Conservation (phyloP, 2,797 vertebrate genomes). For the Cyclura pinguis region DNA sequence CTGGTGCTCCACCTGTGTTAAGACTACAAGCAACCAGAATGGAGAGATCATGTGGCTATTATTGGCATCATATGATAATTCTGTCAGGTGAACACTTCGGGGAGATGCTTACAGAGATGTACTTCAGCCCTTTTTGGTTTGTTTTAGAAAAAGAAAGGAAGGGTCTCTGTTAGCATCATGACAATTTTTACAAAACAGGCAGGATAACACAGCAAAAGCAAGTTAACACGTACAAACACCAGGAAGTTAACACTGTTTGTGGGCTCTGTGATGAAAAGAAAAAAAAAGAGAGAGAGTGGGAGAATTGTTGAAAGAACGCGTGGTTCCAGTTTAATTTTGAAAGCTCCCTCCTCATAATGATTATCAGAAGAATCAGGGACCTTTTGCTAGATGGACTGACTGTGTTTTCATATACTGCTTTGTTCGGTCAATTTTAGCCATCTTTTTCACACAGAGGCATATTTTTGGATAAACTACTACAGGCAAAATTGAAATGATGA, state of each 20-base stretch:
- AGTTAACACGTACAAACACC: slow-evolving; percentile 78
- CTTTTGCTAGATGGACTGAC: slow-evolving; percentile 65
- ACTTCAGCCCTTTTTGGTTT: slow-evolving; percentile 81
- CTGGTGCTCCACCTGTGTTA: slow-evolving; percentile 54
- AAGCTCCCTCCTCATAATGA: slow-evolving; percentile 40
- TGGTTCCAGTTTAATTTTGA: slow-evolving; percentile 78
- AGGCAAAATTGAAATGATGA: slow-evolving; percentile 94
- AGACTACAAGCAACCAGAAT: slow-evolving; percentile 76
- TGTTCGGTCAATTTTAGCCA: slow-evolving; percentile 79
- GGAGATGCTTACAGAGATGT: slow-evolving; percentile 76
- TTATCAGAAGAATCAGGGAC: slow-evolving; percentile 73
- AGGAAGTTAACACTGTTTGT: slow-evolving; percentile 81
- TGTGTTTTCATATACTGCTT: slow-evolving; percentile 74
- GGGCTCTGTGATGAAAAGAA: slow-evolving; percentile 73
- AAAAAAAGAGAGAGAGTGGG: slow-evolving; percentile 57
- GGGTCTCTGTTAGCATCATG: slow-evolving; percentile 76
- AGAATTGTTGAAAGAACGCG: slow-evolving; percentile 75
- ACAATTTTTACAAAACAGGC: slow-evolving; percentile 77
- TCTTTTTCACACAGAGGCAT: slow-evolving; percentile 74
- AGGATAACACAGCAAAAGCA: slow-evolving; percentile 74
- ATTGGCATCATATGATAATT: slow-evolving; percentile 82
- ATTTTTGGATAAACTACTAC: slow-evolving; percentile 82
- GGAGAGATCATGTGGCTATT: slow-evolving; percentile 75
- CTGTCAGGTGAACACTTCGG: slow-evolving; percentile 74
- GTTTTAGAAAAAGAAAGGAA: slow-evolving; percentile 81